Evolutionary conservation across 2,888 invertebrate species (phyloP), one percentile per base, ranked within the genome.

Genomic region (Eretmocerus hayati): DNA sequence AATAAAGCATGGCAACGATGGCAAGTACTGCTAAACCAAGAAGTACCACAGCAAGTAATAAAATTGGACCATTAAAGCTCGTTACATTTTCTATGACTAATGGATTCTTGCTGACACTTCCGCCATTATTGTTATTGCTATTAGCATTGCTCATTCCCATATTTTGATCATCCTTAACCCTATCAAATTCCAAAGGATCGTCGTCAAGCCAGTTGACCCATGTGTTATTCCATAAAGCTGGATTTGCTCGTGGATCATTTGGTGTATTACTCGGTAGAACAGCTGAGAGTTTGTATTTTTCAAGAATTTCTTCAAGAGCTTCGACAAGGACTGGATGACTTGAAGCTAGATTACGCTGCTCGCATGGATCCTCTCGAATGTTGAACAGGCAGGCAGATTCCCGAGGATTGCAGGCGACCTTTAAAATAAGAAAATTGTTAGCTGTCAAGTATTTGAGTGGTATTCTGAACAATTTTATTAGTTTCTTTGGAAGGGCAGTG

Each of bases 131-230:
- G n/a, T n/a, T n/a, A n/a, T n/a, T n/a, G n/a, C n/a, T n/a, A n/a
- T n/a, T n/a, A n/a, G n/a, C n/a, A n/a, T n/a, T n/a, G n/a, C n/a
- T n/a, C n/a, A n/a, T n/a, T n/a, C n/a, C n/a, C n/a, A n/a, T n/a
- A n/a, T n/a, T n/a, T 13, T 30, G 8, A 16, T 11, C n/a, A 35
- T 36, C 39, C 16, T 43, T 39, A 21, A 36, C 38, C 22, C 30
- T 26, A n/a, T 40, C 20, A 37, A 47, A 53, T 42, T 54, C 54
- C 36, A 39, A n/a, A 6, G 56, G 56, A 8, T 50, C 32, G n/a
- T 58, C 42, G 31, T 81, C 79, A 58, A 71, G 65, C 82, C 81
- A 82, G 56, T 71, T 74, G 2, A 73, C 72, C 82, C 82, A 83
- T 0, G 76, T 75, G 42, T 74, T 72, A 43, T 78, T 74, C 72